Conservation (phyloP, 2,888 invertebrate genomes). For the Helobdella robusta region DNA sequence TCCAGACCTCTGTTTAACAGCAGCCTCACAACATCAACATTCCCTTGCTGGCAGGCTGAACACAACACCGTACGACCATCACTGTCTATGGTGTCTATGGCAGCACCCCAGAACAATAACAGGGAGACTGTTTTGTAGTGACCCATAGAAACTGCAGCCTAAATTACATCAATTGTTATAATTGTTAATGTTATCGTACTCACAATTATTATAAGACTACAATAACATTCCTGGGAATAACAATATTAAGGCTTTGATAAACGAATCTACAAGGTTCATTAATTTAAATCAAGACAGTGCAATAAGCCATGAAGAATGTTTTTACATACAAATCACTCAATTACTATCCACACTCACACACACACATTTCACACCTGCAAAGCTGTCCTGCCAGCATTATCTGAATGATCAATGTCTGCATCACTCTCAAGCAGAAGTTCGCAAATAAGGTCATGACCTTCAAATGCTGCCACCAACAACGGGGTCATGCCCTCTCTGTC, state of each 20-base stretch:
- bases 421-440: slow-evolving; percentile 81
- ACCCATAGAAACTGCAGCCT: slow-evolving; percentile 24
- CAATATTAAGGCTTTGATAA: too few species aligned
- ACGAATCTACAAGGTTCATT: too few species aligned
- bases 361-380: slow-evolving; percentile 41
- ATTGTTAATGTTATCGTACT: too few species aligned
- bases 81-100: slow-evolving; percentile 84
- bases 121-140: slow-evolving; percentile 77
- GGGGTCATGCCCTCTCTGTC: slow-evolving; percentile 49
- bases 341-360: too few species aligned
- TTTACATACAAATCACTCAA: too few species aligned
- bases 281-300: too few species aligned
- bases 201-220: too few species aligned
- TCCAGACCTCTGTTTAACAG: slow-evolving; percentile 60
- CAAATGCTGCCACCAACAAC: slow-evolving; percentile 48
- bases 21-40: slow-evolving; percentile 74
- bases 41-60: slow-evolving; percentile 47
- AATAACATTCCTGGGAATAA: too few species aligned
- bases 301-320: too few species aligned
- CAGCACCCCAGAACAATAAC: slow-evolving; percentile 86
- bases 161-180: too few species aligned
- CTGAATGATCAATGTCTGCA: slow-evolving; percentile 80
- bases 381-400: slow-evolving; percentile 50
- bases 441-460: slow-evolving; percentile 56
- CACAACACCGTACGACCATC: slow-evolving; percentile 74